Evolutionary conservation across 2,797 vertebrate genomes (phyloP).

Genomic region (Gila robusta): DNA sequence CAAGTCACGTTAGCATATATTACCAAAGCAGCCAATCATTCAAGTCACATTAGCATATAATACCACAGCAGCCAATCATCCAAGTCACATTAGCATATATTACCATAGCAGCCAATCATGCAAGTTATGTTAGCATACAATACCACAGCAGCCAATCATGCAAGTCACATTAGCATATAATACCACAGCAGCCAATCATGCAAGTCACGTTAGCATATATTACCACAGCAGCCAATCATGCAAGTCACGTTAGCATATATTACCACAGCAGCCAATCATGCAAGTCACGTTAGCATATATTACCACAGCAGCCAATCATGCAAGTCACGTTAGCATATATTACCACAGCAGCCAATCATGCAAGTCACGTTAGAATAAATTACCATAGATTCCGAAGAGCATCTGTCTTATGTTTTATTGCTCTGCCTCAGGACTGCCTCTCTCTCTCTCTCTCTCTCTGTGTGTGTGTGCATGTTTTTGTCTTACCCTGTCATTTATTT

Average conservation of each 20-base stretch:
- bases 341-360: background rate
- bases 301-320: background rate
- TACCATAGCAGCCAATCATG: background rate
- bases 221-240: background rate
- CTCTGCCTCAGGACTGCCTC: slow-evolving; percentile 38
- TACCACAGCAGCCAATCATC: background rate
- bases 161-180: background rate
- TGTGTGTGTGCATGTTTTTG: background rate
- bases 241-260: background rate
- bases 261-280: background rate
- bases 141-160: slow-evolving; percentile 2
- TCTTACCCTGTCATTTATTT: background rate
- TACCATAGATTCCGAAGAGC: background rate
- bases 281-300: background rate
- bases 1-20: background rate
- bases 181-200: background rate
- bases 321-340: background rate
- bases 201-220: background rate
- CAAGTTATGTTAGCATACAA: background rate
- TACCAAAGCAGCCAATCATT: background rate
- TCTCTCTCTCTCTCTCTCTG: no score
- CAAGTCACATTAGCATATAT: background rate
- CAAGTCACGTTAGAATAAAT: background rate
- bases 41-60: background rate
- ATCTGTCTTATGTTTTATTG: slow-evolving; percentile 33